A percentile compares a stretch with the other conserved stretches of the same genome.
phyloP scores from a whole-genome alignment of 2,888 invertebrate species.

The Hydriomena furcata region DNA sequence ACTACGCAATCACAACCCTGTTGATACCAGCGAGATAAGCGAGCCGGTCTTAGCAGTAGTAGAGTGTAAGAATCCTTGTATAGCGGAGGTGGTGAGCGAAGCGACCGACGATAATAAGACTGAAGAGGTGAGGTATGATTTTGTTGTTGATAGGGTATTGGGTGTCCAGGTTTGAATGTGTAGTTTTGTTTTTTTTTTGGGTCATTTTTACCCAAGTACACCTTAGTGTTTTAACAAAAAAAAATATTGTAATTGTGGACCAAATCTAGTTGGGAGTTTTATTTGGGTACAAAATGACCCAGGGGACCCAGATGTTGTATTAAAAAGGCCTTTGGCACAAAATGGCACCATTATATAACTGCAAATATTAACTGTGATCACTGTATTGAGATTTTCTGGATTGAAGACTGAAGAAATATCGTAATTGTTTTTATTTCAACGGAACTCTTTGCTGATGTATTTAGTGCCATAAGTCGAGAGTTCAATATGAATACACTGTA shows the following conservation, averaged over 20 bases:
- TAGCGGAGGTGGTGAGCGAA: slow-evolving; percentile 36
- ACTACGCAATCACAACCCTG: slow-evolving; percentile 39
- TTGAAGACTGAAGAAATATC: slow-evolving; percentile 71
- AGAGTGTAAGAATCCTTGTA: slow-evolving; percentile 69
- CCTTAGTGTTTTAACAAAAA: not conserved
- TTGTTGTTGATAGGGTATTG: slow-evolving; percentile 91
- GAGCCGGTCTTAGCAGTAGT: slow-evolving; percentile 43
- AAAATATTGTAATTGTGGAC: slow-evolving; percentile 3
- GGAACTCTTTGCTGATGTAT: slow-evolving; percentile 58
- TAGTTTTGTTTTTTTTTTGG: slow-evolving; percentile 11
- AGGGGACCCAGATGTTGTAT: not conserved
- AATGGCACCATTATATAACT: slow-evolving; percentile 59
- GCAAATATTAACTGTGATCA: slow-evolving; percentile 72
- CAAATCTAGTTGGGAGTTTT: slow-evolving; percentile 1
- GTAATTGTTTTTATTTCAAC: slow-evolving; percentile 33
- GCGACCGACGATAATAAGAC: slow-evolving; percentile 65
- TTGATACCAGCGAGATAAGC: slow-evolving; percentile 3
- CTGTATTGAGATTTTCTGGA: slow-evolving; percentile 77
- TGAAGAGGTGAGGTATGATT: slow-evolving; percentile 87
- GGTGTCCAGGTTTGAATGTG: slow-evolving; percentile 90
- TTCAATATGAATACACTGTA: slow-evolving; percentile 47
- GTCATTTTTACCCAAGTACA: not conserved
- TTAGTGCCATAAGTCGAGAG: slow-evolving; percentile 71
- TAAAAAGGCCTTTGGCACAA: slow-evolving; percentile 44
- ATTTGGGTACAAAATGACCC: slow-evolving; percentile 5